Percentiles rank a stretch among this genome's conserved stretches.
Evolutionary conservation across 2,797 vertebrate genomes (phyloP).

Genomic region (Acridotheres tristis): DNA sequence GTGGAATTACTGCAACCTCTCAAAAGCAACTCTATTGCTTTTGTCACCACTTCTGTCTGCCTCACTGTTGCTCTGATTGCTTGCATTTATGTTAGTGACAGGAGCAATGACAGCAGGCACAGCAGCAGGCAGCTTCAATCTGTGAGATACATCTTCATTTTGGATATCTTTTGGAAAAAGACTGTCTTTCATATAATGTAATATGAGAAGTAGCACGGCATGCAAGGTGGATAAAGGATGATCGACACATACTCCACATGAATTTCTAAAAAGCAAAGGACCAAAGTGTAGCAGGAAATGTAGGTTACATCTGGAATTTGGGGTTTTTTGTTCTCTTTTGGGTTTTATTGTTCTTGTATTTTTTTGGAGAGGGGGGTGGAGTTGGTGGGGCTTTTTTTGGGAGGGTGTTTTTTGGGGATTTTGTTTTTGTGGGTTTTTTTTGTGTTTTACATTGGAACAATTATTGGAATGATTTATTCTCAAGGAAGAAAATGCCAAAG

Average conservation of each 20-base stretch:
- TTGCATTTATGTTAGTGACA: not conserved
- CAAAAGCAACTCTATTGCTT: not conserved
- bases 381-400: not conserved
- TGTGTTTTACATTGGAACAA: not conserved
- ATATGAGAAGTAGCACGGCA: not conserved
- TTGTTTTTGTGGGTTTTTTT: not conserved
- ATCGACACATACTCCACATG: not conserved
- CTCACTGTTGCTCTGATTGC: not conserved
- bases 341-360: too few species aligned
- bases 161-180: not conserved
- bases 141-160: constrained; percentile 7
- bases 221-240: not conserved
- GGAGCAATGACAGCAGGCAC: not conserved
- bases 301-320: not conserved
- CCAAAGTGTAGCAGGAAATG: not conserved
- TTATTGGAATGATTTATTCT: not conserved
- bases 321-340: too few species aligned
- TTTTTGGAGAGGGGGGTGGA: not conserved
- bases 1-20: not conserved
- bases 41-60: not conserved
- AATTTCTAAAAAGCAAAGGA: not conserved
- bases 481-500: not conserved
- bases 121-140: not conserved
- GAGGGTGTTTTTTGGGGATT: not conserved
- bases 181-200: not conserved